phyloP scores from a whole-genome alignment of 2,888 invertebrate species.

The Proisotoma minuta region DNA sequence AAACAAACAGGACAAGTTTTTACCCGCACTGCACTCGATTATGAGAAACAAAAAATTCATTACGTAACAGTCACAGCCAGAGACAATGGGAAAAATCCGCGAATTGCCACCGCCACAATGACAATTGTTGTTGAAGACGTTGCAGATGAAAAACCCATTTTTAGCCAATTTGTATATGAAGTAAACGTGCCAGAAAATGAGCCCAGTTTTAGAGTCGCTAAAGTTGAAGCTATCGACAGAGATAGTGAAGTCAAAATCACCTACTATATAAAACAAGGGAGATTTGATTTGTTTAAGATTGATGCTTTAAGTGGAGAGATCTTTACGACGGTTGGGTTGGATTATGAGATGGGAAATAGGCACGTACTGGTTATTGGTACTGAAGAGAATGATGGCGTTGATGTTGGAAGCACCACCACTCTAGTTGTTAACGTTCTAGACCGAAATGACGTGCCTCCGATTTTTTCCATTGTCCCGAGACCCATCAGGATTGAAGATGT shows the following conservation, averaged over 20 bases:
- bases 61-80: conserved; percentile 75
- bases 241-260: conserved; percentile 70
- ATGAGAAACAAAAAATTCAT: conserved; percentile 69
- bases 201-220: conserved; percentile 69
- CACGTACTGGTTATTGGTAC: conserved; percentile 76
- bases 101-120: conserved; percentile 80
- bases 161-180: conserved; percentile 67
- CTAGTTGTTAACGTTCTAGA: conserved; percentile 55
- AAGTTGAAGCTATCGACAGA: conserved; percentile 78
- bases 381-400: conserved; percentile 69
- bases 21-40: conserved; percentile 71
- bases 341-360: conserved; percentile 69
- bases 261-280: conserved; percentile 75
- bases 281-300: conserved; percentile 74
- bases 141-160: conserved; percentile 73
- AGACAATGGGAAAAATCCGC: conserved; percentile 78
- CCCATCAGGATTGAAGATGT: conserved; percentile 80
- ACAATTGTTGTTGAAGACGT: conserved; percentile 73
- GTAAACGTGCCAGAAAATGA: conserved; percentile 80
- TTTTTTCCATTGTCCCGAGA: conserved; percentile 75
- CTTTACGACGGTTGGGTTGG: conserved; percentile 68
- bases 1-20: conserved; percentile 67
- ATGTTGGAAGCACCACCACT: conserved; percentile 67
- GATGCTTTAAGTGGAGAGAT: conserved; percentile 75
- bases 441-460: conserved; percentile 80